Evolutionary conservation across 2,888 invertebrate genomes (phyloP).

Genomic region (Cartodere bifasciata): DNA sequence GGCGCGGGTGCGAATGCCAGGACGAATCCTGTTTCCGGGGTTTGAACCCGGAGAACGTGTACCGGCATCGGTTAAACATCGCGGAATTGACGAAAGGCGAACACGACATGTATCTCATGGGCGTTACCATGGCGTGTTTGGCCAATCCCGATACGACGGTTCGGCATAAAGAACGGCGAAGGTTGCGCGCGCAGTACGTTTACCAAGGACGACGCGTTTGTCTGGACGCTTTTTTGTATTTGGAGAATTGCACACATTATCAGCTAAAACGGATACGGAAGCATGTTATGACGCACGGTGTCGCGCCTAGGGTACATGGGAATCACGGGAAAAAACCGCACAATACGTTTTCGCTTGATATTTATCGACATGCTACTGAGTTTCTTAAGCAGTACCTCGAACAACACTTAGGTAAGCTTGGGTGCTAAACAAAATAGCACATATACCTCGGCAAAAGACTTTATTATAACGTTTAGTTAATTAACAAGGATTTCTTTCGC

Average conservation of each 20-base stretch:
- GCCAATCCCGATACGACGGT: constrained; percentile 62
- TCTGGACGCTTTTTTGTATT: constrained; percentile 63
- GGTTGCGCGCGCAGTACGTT: constrained; percentile 62
- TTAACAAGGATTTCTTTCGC: no score
- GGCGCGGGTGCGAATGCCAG: constrained; percentile 63
- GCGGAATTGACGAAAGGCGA: constrained; percentile 70
- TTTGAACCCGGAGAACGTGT: constrained; percentile 62
- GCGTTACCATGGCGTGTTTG: constrained; percentile 70
- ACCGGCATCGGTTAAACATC: constrained; percentile 62
- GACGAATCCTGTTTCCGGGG: constrained; percentile 62
- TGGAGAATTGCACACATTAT: constrained; percentile 70
- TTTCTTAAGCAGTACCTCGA: constrained; percentile 62
- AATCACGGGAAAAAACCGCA: constrained; percentile 71
- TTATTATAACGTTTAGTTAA: no score
- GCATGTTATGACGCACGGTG: constrained; percentile 67
- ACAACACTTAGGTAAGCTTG: no score
- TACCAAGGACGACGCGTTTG: constrained; percentile 68
- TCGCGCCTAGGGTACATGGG: constrained; percentile 64
- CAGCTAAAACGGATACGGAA: constrained; percentile 65
- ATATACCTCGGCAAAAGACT: no score
- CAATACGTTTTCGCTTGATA: constrained; percentile 66
- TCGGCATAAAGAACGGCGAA: constrained; percentile 56
- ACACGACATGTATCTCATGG: constrained; percentile 77
- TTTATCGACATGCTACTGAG: constrained; percentile 64
- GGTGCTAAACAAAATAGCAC: no score